Evolutionary conservation across 2,888 invertebrate genomes (phyloP), one percentile per base, ranked within the genome.

Genomic region (Spilosoma lubricipeda): DNA sequence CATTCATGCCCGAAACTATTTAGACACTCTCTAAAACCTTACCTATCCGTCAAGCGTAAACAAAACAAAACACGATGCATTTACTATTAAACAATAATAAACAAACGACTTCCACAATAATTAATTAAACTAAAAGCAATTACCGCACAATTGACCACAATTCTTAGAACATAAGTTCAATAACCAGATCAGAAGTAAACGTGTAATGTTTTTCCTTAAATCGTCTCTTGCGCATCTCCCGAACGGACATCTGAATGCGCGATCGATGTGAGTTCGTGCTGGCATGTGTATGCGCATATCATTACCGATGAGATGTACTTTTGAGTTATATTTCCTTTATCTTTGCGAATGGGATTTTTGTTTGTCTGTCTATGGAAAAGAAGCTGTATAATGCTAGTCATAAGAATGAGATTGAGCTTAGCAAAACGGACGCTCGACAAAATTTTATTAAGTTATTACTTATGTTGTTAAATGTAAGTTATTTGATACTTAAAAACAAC

Each of bases 151-250:
- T 59, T 63, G 65, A 59, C 56, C 56, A 33, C 67, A 74, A 68
- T 76, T 67, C 81, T 75, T 39, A 56, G 78, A 84, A 77, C 3
- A 42, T 36, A 48, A 83, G 87, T 86, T 87, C 85, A 86, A 82
- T 81, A 88, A 86, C 87, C 87, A 82, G 85, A 86, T 81, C 82
- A 85, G 73, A 74, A 80, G 73, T 79, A 73, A 78, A 80, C 67
- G 70, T 30, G 52, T 64, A 77, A 75, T 72, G 76, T 78, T 86
- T 86, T 85, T 86, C 86, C 86, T 85, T 73, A 86, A 83, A 77
- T 77, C 80, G 71, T 78, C 82, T 80, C 77, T 48, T 59, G 83
- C 82, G 82, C 82, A 83, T 83, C 85, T 80, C 77, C 42, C 33
- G 74, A 67, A 48, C 63, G 76, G 71, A 73, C 79, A 77, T 80